Base-by-base conservation (phyloP, 2,888 invertebrate species). In the Erannis defoliaria region DNA sequence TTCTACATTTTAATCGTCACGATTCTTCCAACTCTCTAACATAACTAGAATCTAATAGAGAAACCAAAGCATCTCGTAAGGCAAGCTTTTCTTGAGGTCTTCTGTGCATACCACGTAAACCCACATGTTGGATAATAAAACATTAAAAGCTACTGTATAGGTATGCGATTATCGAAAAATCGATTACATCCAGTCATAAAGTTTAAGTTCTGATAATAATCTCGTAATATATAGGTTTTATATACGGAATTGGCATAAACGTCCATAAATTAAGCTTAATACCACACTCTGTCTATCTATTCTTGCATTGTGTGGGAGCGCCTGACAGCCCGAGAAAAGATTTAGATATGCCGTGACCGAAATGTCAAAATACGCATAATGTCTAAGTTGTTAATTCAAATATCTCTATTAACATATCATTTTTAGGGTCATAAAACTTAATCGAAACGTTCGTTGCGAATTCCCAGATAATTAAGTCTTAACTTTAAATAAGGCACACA, bases 331-430 rank as follows among this genome's bases (percentile, higher is more conserved):
- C 74, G 73, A 74, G 67, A 71, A 69, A 76, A 79, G 82, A 85
- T 85, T 84, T 81, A 82, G 78, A 78, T 77, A 76, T 78, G 71
- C 74, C 75, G 70, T 73, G 74, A 76, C 78, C 76, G 55, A 72
- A 77, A 82, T 77, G 82, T 83, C 83, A 80, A 81, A 82, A 82
- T 80, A 84, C 70, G 48, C 66, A 61, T 67, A 65, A 62, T 55
- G 65, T 72, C 74, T 70, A 67, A 35, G 58, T 66, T 70, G 70
- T 66, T 68, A 66, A 73, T 72, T 70, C 70, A 66, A 74, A 78
- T 66, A 68, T 57, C 61, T 67, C 54, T 68, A 77, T 74, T 73
- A 73, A 71, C 68, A 74, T 75, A 73, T 70, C 62, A 66, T 55
- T 68, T 61, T 64, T 57, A 63, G 55, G 51, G 43, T 62, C 55